Evolutionary conservation across 2,797 vertebrate species (phyloP).

Genomic region (Catharus ustulatus): DNA sequence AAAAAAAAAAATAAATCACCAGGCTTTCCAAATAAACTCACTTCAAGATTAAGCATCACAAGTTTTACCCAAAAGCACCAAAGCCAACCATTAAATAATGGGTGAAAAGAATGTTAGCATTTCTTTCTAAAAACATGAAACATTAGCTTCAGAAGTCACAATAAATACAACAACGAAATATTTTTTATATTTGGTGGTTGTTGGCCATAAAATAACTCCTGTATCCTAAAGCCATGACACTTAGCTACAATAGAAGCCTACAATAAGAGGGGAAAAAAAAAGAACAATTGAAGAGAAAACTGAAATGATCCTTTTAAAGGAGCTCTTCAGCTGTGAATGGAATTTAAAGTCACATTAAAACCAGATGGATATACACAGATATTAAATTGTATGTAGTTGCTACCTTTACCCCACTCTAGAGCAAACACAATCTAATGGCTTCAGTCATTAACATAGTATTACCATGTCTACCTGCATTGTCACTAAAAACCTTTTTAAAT

Average conservation of each 20-base stretch:
- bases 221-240: background rate
- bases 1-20: background rate
- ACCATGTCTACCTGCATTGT: background rate
- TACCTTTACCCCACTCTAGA: background rate
- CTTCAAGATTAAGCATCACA: background rate
- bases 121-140: background rate
- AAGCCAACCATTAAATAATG: background rate
- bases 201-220: background rate
- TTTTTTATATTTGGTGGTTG: background rate
- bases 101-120: background rate
- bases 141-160: background rate
- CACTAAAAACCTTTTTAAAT: background rate
- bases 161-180: background rate
- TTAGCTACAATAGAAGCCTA: background rate
- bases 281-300: constrained; percentile 21
- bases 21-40: background rate
- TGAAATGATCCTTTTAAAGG: background rate
- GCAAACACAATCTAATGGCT: background rate
- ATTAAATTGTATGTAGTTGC: background rate
- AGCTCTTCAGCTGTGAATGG: background rate
- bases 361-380: background rate
- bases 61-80: background rate
- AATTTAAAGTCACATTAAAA: constrained; percentile 33
- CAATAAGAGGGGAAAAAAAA: background rate
- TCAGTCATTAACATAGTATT: background rate